A percentile compares a stretch with the other conserved stretches of the same genome.
These are phyloP conservation scores for Caenorhabditis angaria DNA, from an alignment of 2,888 invertebrate species.

Conservation along the genomic window DNA sequence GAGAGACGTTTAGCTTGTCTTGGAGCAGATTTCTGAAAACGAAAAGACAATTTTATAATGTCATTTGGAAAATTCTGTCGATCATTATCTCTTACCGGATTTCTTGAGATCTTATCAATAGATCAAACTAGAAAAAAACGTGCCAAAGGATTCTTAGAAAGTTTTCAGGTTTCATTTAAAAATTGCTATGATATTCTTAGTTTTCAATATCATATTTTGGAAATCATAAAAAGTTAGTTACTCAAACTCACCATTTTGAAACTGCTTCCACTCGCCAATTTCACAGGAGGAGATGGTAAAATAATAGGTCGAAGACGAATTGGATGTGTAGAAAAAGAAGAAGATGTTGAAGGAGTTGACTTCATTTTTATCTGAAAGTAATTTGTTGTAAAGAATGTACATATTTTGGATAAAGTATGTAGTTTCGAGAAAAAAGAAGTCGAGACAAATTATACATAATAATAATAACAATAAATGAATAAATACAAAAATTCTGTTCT, in stretches of 20 bases:
- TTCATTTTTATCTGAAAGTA: not conserved
- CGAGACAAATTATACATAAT: too few relatives aligned
- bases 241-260: conserved; percentile 1
- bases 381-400: too few relatives aligned
- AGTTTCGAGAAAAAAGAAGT: too few relatives aligned
- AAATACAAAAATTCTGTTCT: too few relatives aligned
- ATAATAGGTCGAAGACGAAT: conserved; percentile 7
- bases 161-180: not conserved
- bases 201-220: not conserved
- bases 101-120: too few relatives aligned
- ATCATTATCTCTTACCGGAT: too few relatives aligned
- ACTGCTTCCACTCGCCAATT: conserved; percentile 4
- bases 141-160: not conserved
- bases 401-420: too few relatives aligned
- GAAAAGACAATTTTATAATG: not conserved
- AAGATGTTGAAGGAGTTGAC: not conserved
- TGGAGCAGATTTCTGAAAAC: conserved; percentile 18
- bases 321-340: not conserved
- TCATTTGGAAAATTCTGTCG: not conserved
- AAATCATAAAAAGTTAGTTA: not conserved
- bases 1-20: conserved; percentile 20
- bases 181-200: too few relatives aligned
- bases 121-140: too few relatives aligned
- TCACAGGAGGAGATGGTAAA: conserved; percentile 8
- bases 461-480: too few relatives aligned